Evolutionary conservation across 2,888 invertebrate species (phyloP).

Genomic region (Meiosimyza platycephala): DNA sequence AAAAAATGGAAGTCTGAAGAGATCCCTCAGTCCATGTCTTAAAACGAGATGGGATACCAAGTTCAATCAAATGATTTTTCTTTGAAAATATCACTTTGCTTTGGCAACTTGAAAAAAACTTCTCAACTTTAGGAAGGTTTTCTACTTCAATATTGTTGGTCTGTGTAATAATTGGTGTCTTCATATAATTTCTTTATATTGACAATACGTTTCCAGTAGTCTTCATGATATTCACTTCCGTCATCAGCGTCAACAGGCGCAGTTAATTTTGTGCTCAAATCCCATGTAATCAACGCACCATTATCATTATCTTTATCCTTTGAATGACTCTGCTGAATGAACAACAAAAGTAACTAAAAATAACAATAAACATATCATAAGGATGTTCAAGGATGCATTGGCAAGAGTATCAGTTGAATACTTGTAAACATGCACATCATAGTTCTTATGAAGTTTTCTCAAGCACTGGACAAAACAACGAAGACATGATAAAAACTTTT

Average conservation of each 20-base stretch:
- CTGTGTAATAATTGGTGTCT: too few species aligned
- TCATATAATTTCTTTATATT: too few species aligned
- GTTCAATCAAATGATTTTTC: too few species aligned
- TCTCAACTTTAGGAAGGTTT: too few species aligned
- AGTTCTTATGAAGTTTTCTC: slow-evolving; percentile 25
- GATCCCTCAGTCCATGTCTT: too few species aligned
- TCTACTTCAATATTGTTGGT: too few species aligned
- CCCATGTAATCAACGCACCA: slow-evolving; percentile 56
- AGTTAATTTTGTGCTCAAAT: slow-evolving; percentile 53
- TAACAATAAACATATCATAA: slow-evolving; percentile 47
- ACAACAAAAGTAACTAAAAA: slow-evolving; percentile 42
- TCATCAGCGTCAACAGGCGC: slow-evolving; percentile 7
- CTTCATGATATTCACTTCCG: not conserved
- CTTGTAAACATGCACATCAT: slow-evolving; percentile 39
- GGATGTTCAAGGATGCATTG: slow-evolving; percentile 15
- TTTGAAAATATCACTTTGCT: too few species aligned
- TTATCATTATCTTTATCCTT: slow-evolving; percentile 53
- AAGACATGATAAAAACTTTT: slow-evolving; percentile 6
- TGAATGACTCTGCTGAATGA: slow-evolving; percentile 29
- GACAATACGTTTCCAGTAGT: too few species aligned
- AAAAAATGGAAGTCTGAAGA: too few species aligned
- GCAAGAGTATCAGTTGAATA: slow-evolving; percentile 39
- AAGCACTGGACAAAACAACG: slow-evolving; percentile 37
- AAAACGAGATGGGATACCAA: too few species aligned
- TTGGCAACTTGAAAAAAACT: too few species aligned